A percentile compares a stretch with the other conserved stretches of the same genome.
These are phyloP conservation scores for Stichodactyla helianthus DNA, from an alignment of 64 coral and sea anemone genomes.

Conservation along the genomic window DNA sequence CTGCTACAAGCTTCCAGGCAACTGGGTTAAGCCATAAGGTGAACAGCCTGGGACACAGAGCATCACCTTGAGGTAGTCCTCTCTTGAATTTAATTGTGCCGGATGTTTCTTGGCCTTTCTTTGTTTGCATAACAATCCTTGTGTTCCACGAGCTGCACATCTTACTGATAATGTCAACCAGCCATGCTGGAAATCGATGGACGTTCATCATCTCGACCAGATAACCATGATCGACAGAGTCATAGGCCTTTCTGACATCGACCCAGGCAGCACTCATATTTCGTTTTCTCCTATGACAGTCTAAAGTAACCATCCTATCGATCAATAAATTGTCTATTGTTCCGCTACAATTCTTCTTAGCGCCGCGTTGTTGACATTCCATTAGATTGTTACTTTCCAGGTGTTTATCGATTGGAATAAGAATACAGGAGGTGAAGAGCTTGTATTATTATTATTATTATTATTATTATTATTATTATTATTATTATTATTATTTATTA, in stretches of 20 bases:
- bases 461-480: too few relatives aligned
- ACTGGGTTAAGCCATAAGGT: too few relatives aligned
- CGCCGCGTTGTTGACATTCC: too few relatives aligned
- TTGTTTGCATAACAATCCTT: neutral
- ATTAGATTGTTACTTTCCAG: too few relatives aligned
- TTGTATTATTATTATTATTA: too few relatives aligned
- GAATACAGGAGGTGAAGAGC: too few relatives aligned
- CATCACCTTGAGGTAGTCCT: too few relatives aligned
- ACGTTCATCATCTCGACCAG: neutral
- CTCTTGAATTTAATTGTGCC: too few relatives aligned
- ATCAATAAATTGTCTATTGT: conserved; percentile 25
- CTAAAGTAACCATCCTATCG: conserved; percentile 15
- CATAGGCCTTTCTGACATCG: conserved; percentile 18
- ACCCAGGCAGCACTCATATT: neutral
- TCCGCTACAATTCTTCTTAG: conserved; percentile 1
- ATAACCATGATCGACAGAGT: conserved; percentile 9
- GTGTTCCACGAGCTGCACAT: conserved; percentile 12
- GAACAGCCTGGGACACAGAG: too few relatives aligned
- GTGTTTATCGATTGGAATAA: too few relatives aligned
- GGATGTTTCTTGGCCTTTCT: neutral
- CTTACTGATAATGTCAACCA: neutral
- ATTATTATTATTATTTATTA: too few relatives aligned
- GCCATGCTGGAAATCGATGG: conserved; percentile 11
- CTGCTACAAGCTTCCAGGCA: neutral
- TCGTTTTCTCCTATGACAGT: neutral